These are phyloP conservation scores for Oryzias melastigma DNA, from an alignment of 2,113 vertebrate species.

Conservation along the genomic window DNA sequence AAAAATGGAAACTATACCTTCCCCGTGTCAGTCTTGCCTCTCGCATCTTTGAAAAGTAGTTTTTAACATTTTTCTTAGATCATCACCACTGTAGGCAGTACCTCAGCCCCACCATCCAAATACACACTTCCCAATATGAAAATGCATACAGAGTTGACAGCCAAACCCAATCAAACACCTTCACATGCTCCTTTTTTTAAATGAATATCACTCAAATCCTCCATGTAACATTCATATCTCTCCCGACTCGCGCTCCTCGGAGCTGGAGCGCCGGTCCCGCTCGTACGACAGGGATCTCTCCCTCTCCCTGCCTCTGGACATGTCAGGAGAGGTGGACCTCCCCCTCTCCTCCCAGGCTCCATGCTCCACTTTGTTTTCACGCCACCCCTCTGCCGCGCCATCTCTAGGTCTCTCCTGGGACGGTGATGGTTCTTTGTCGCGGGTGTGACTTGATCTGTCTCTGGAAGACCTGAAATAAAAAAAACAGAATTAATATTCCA, in stretches of 20 bases:
- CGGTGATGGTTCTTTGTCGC: slow-evolving; percentile 60
- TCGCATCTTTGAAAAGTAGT: slow-evolving; percentile 35
- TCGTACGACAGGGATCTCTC: slow-evolving; percentile 73
- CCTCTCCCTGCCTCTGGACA: slow-evolving; percentile 56
- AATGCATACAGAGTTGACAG: slow-evolving; percentile 40
- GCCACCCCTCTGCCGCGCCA: slow-evolving; percentile 46
- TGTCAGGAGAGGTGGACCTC: slow-evolving; percentile 63
- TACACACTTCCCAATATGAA: slow-evolving; percentile 42
- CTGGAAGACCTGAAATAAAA: slow-evolving; percentile 43
- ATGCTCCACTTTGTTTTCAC: slow-evolving; percentile 31
- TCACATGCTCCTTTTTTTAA: slow-evolving; percentile 40
- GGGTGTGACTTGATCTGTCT: slow-evolving; percentile 69
- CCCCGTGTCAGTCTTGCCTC: slow-evolving; percentile 18
- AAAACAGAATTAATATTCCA: neutral
- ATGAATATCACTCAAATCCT: slow-evolving; percentile 42
- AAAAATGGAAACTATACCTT: slow-evolving; percentile 27
- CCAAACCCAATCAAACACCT: slow-evolving; percentile 29
- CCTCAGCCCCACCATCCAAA: slow-evolving; percentile 12
- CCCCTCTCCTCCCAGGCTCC: slow-evolving; percentile 57
- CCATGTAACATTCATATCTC: slow-evolving; percentile 71
- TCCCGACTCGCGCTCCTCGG: slow-evolving; percentile 79
- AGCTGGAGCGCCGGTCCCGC: slow-evolving; percentile 76
- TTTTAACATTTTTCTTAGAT: slow-evolving; percentile 36
- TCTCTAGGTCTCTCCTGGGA: slow-evolving; percentile 62
- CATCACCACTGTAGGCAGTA: too few relatives aligned